Evolutionary conservation across 2,797 vertebrate genomes (phyloP), one percentile per base, ranked within the genome.

Genomic region (Tragopan temminckii): DNA sequence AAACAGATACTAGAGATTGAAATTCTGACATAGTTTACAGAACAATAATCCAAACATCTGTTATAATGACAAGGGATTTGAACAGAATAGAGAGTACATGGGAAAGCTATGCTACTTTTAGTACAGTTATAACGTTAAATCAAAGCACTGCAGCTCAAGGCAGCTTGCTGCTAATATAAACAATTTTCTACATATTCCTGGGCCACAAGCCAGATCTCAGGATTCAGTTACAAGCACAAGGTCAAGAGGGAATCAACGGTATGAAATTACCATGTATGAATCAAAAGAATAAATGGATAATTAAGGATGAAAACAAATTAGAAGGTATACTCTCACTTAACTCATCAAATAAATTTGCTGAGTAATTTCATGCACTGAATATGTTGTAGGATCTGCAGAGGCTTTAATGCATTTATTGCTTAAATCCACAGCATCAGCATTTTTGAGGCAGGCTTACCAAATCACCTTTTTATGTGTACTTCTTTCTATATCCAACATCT

Each of bases 31-130:
- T 98, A 97, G 98, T 99, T 99, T 99, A 99, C 98, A 98, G 98
- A 99, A 98, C 97, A 98, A 98, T 98, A 99, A 99, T 99, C 98
- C 98, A 98, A 99, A 99, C 99, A 99, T 99, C 98, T 99, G 98
- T 98, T 99, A 98, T 98, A 99, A 98, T 98, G 99, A 99, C 98
- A 98, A 98, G 98, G 98, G 98, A 98, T 98, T 98, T 98, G 97
- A 97, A 85, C 95, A 98, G 97, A 98, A 97, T 96, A 97, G 97
- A 98, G 97, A 98, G 94, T 98, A 98, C 98, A 99, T 98, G 98
- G 98, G 98, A 99, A 99, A 98, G 98, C 97, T 97, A 93, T 96
- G 97, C 96, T 98, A 99, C 98, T 99, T 98, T 99, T 98, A 98
- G 97, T 97, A 96, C 96, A 97, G 97, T 98, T 98, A 96, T 98